Base-by-base conservation (phyloP, 1,140 invertebrate species). In the Nymphalis io region DNA sequence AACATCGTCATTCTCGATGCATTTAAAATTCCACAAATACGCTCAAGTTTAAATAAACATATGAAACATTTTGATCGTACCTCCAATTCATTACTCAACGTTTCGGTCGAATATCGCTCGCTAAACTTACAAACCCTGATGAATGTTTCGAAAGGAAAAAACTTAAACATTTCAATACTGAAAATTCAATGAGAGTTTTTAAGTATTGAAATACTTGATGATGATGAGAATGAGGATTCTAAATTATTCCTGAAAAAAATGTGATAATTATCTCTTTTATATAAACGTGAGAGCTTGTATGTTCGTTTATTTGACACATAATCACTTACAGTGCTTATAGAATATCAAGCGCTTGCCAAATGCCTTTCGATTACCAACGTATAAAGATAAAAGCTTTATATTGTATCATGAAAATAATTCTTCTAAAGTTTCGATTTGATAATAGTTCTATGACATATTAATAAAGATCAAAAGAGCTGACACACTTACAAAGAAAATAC, bases 81-180 rank as follows among this genome's bases (percentile, higher is more conserved):
- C 16, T 20, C 18, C 51, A 13, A 27, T 23, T 55, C 51, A 55
- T 55, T 55, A 55, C 51, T 55, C 51, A 55, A 55, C 51, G 12
- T 55, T 55, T 55, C 51, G 23, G 51, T 10, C 23, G 51, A 55
- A 55, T 27, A 15, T 55, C 20, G 3, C 12, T 23, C 51, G 51
- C 18, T 16, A 12, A 55, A 16, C 13, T 48, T 55, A 27, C 21
- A 55, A 55, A 55, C 23, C 23, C 51, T 27, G 23, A 13, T 27
- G 21, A 55, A 27, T 27, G 20, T 55, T 23, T 55, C 51, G 51
- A 23, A 33, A 55, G 21, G 51, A 27, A 55, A 55, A 23, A 55
- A 21, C 51, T 23, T 55, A 55, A 8, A 55, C 16, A 44, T 55
- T 55, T 55, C 23, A 23, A 13, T 55, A 18, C 1, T 53, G n/a